Evolutionary conservation across 37 sponge, comb jelly and placozoan species (phyloP).

Genomic region (Bolinopsis microptera): DNA sequence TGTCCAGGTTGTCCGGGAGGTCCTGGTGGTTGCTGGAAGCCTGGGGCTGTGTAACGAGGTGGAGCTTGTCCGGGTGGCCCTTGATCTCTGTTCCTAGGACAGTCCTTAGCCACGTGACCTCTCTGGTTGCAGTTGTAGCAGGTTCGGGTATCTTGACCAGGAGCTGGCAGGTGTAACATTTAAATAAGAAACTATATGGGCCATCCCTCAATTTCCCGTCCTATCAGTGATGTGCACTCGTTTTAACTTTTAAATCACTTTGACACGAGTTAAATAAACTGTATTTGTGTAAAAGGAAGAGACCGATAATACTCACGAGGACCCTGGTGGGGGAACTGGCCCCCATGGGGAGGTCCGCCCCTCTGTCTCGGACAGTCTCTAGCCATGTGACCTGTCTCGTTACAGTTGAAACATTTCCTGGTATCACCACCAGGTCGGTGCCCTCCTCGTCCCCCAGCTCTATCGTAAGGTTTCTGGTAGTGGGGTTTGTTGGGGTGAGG

Average conservation of each 20-base stretch:
- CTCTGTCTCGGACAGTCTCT: slow-evolving; percentile 26
- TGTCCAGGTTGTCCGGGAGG: slow-evolving; percentile 25
- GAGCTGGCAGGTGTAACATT: neutral
- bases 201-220: neutral
- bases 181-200: no score
- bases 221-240: no score
- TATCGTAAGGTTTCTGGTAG: slow-evolving; percentile 65
- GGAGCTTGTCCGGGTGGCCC: neutral
- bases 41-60: neutral
- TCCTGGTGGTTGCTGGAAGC: slow-evolving; percentile 14
- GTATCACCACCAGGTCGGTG: neutral
- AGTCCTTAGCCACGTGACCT: slow-evolving; percentile 49
- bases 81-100: neutral
- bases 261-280: no score
- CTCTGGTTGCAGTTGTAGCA: slow-evolving; percentile 52
- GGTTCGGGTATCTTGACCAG: neutral
- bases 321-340: neutral
- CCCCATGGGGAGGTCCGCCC: neutral
- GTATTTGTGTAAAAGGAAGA: no score
- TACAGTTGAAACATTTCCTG: slow-evolving; percentile 60
- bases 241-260: no score
- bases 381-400: slow-evolving; percentile 49
- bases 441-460: slow-evolving; percentile 8
- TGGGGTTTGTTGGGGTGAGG: slow-evolving; percentile 42
- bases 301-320: neutral